Evolutionary conservation across 2,113 vertebrate species (phyloP), one percentile per base, ranked within the genome.

Genomic region (Chaenocephalus aceratus): DNA sequence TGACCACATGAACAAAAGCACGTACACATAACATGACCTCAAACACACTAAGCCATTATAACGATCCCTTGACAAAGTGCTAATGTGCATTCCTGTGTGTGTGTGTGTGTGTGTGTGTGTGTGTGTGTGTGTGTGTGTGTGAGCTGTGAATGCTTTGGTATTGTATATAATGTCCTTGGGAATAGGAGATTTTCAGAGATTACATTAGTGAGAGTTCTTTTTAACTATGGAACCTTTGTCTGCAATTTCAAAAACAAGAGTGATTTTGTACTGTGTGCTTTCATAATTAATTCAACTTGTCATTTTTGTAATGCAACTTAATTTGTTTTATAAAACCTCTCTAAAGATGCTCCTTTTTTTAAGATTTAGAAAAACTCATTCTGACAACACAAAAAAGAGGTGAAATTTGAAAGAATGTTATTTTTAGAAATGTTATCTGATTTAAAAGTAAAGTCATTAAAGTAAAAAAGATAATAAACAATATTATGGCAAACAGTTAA

Each of bases 21-120:
- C 67, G 61, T 79, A 83, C 68, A 84, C 72, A 76, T 82, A 74
- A 79, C 78, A 78, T 85, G 76, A 74, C 75, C 83, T 89, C 30
- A 79, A 88, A 68, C 71, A 49, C 46, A 52, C 63, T 82, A 60
- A 86, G 75, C 61, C 63, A 57, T 68, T 46, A 64, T 89, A 92
- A 87, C 83, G 81, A 90, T 84, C 69, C 80, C 83, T 83, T 84
- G 87, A 83, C 77, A 85, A 72, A 75, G 86, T 88, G 71, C 64
- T 89, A 85, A 87, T 90, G 68, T 62, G 44, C 80, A 72, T 74
- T 83, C 46, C 60, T 80, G 21, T 80, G 77, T 65, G 52, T 72
- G 74, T 49, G 26, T 61, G 73, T 72, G 59, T 56, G 66, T 56
- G 57, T 51, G 46, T 70, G 78, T 36, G 13, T 30, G 26, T 30